A percentile compares a stretch with the other conserved stretches of the same genome.
phyloP scores from a whole-genome alignment of 2,888 invertebrate species.

The Drosophila niveifrons region DNA sequence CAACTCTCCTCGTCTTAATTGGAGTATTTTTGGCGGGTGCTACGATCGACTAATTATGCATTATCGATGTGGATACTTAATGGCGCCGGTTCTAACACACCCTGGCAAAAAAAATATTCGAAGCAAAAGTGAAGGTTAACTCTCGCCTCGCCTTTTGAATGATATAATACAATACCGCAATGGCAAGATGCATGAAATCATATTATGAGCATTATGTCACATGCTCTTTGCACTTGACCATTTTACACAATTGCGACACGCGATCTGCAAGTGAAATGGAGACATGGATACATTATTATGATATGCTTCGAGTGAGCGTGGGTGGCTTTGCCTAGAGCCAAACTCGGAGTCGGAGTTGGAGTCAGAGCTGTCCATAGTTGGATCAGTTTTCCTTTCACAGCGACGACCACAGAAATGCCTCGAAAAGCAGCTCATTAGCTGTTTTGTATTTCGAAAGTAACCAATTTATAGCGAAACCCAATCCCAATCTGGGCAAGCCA shows the following conservation, averaged over 20 bases:
- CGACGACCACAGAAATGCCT: slow-evolving; percentile 49
- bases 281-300: not conserved
- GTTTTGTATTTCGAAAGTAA: slow-evolving; percentile 68
- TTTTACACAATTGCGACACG: slow-evolving; percentile 55
- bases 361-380: slow-evolving; percentile 12
- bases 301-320: slow-evolving; percentile 29
- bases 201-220: slow-evolving; percentile 20
- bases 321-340: slow-evolving; percentile 51
- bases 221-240: slow-evolving; percentile 59
- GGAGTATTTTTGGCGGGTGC: slow-evolving; percentile 12
- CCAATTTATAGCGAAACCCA: slow-evolving; percentile 53
- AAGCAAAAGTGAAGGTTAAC: slow-evolving; percentile 51
- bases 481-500: slow-evolving; percentile 45
- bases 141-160: not conserved
- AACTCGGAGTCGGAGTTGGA: not conserved
- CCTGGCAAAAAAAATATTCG: not conserved
- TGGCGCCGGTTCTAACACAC: slow-evolving; percentile 28
- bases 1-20: slow-evolving; percentile 10
- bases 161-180: slow-evolving; percentile 37
- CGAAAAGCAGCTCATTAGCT: slow-evolving; percentile 74
- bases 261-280: not conserved
- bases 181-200: slow-evolving; percentile 37
- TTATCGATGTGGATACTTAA: slow-evolving; percentile 4
- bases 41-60: slow-evolving; percentile 15
- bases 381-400: slow-evolving; percentile 73